Evolutionary conservation across 1,140 invertebrate genomes (phyloP), one percentile per base, ranked within the genome.

Genomic region (Drosophila cardini): DNA sequence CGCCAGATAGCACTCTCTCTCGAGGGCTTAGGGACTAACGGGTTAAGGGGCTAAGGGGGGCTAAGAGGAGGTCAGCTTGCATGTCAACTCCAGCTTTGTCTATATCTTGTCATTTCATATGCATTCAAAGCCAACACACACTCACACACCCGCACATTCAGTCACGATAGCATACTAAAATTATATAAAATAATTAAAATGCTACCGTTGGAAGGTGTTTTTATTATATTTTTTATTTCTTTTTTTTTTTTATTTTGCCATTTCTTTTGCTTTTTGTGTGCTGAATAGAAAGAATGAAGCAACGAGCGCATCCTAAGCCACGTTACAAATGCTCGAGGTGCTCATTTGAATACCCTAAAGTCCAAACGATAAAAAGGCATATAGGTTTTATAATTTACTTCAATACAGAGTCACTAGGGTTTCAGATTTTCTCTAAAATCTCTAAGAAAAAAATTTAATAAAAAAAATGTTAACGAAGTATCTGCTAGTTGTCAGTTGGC

Each of bases 181-280:
- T 21, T 69, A 83, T 89, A 83, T 89, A 87, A 87, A 87, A 87
- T 87, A 87, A 87, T 89, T 87, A 83, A 87, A 87, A 87, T 89
- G 69, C 80, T 76, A 74, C 71, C 75, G 68, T 86, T 83, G 42
- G 38, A 69, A 79, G 82, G 65, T 77, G 76, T 76, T 71, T 55
- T 70, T 76, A 68, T 55, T 70, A 42, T 60, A 64, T 78, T 60
- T 80, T 76, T 57, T 76, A 26, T 52, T 18, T 45, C 63, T 65
- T 40, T 72, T 61, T 77, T 56, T 42, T 30, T 56, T 57, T 16
- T 82, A n/a, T n/a, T n/a, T n/a, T n/a, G n/a, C n/a, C n/a, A n/a
- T 43, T 38, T 53, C 18, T 60, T 30, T 40, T 50, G 8, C 45
- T 65, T 55, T 70, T 58, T 75, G 48, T 74, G 16, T 70, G 68